Evolutionary conservation across 2,888 invertebrate species (phyloP).

Genomic region (Pristionchus japonicus): DNA sequence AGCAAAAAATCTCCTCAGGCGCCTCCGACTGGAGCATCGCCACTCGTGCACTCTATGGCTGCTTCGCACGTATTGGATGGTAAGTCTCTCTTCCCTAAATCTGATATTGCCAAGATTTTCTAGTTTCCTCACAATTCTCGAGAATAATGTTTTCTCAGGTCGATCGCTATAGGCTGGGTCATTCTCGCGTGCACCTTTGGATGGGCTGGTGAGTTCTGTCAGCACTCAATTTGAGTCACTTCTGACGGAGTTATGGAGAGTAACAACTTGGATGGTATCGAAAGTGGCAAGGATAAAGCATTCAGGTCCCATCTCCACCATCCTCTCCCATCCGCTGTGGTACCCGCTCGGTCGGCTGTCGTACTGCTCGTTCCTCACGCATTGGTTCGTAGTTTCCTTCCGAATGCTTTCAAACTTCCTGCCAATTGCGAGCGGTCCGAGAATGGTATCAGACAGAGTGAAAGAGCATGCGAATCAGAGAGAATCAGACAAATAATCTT

Average conservation of each 20-base stretch:
- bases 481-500: background rate
- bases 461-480: background rate
- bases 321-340: slow-evolving; percentile 86
- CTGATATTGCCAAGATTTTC: too few species aligned
- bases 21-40: background rate
- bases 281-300: background rate
- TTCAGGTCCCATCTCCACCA: slow-evolving; percentile 81
- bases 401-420: too few species aligned
- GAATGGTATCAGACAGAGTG: too few species aligned
- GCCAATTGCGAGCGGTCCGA: too few species aligned
- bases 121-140: background rate
- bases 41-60: slow-evolving; percentile 4
- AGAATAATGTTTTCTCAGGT: background rate
- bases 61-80: slow-evolving; percentile 74
- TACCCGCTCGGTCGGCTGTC: slow-evolving; percentile 90
- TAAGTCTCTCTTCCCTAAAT: slow-evolving; percentile 49
- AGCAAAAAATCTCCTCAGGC: background rate
- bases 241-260: too few species aligned
- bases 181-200: slow-evolving; percentile 76
- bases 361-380: slow-evolving; percentile 88
- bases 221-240: slow-evolving; percentile 46
- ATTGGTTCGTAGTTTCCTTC: too few species aligned
- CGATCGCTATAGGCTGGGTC: slow-evolving; percentile 72
- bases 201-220: slow-evolving; percentile 74
- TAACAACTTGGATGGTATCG: too few species aligned